Base-by-base conservation (phyloP, 1,140 invertebrate genomes). In the Goniozus legneri region DNA sequence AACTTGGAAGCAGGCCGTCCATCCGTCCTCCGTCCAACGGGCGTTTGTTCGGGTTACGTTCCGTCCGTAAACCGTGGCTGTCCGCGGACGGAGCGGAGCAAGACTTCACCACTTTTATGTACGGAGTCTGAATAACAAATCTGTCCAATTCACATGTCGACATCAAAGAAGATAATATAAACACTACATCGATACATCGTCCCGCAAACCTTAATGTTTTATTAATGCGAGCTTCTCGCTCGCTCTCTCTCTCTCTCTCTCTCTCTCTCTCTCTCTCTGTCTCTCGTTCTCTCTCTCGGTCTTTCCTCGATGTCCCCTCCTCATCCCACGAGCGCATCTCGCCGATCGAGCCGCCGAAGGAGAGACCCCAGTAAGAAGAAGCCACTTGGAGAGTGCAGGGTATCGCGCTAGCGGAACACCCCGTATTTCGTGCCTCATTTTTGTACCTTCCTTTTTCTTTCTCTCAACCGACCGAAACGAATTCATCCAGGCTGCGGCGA, bases 111-210 rank as follows among this genome's bases (percentile, higher is more conserved):
- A 74, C 70, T 76, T 75, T 76, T 73, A 73, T 73, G 68, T 74
- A 75, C 71, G 69, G 63, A 74, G 69, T 65, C 71, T 75, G 72
- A 76, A 76, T 76, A 76, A 76, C 73, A 76, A 76, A 76, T 76
- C 73, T 76, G 72, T 76, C 73, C 73, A 76, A 76, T 76, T 76
- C 73, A 76, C 71, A 75, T 75, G 73, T 76, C 73, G 73, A 76
- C 72, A 75, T 76, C 72, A 74, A 76, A 76, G 73, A 76, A 75
- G 73, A 75, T 76, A 76, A 76, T 76, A 76, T 76, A 76, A 76
- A 76, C 73, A 72, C 73, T 76, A 74, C 72, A 73, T 73, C 71
- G 74, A 76, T 76, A 75, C 68, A 76, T 75, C 67, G 62, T 71
- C 71, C 65, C 67, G 71, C 73, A 76, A 75, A 75, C 70, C 73